Percentiles rank a stretch among this genome's conserved stretches.
These are phyloP conservation scores for Hoplostethus mediterraneus DNA, from an alignment of 2,797 vertebrate species.

Conservation along the genomic window DNA sequence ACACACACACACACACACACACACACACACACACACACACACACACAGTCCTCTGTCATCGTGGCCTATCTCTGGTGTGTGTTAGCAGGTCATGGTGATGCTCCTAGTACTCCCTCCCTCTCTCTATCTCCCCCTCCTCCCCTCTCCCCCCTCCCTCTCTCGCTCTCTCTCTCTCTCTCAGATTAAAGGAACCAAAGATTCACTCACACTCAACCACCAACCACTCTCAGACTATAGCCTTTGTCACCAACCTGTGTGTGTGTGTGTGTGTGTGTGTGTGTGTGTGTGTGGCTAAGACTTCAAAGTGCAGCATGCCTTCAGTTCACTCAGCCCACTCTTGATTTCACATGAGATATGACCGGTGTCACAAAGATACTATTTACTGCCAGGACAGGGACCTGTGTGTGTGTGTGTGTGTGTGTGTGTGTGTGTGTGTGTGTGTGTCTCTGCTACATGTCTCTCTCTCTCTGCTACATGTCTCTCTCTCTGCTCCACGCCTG, in stretches of 20 bases:
- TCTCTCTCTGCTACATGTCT: too few species aligned
- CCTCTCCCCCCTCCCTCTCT: background rate
- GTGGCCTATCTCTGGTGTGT: constrained; percentile 48
- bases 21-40: constrained; percentile 21
- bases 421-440: constrained; percentile 25
- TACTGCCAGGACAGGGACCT: constrained; percentile 32
- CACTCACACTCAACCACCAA: constrained; percentile 44
- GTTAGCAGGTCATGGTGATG: constrained; percentile 44
- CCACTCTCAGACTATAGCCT: constrained; percentile 11
- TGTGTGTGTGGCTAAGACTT: constrained; percentile 56
- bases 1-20: too few species aligned
- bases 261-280: constrained; percentile 3
- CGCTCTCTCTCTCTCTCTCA: constrained; percentile 5
- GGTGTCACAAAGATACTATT: constrained; percentile 79
- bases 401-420: constrained; percentile 24
- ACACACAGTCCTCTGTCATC: constrained; percentile 51
- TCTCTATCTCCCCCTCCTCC: constrained; percentile 38
- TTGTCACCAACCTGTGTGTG: constrained; percentile 8
- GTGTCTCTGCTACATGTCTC: too few species aligned
- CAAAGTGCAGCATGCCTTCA: constrained; percentile 76
- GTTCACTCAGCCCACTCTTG: constrained; percentile 78
- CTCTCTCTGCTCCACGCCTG: too few species aligned
- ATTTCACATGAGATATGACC: constrained; percentile 84
- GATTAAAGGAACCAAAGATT: constrained; percentile 59
- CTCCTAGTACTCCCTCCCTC: constrained; percentile 31